Percentiles rank a stretch among this genome's conserved stretches.
These are phyloP conservation scores for Lichenostomus cassidix DNA, from an alignment of 2,113 vertebrate species.

Conservation along the genomic window DNA sequence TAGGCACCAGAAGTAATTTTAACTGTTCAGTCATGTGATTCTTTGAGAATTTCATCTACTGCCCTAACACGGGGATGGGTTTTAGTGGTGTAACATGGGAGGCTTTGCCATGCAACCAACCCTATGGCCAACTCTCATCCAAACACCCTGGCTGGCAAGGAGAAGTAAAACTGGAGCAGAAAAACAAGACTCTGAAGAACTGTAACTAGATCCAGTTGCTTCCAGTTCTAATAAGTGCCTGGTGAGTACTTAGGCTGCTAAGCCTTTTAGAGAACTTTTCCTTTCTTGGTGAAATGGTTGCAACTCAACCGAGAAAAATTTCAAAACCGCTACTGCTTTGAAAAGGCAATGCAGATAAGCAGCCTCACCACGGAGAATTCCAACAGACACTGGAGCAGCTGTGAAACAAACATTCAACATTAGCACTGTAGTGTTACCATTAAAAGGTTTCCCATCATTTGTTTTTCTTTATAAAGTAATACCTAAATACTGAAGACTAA, in stretches of 20 bases:
- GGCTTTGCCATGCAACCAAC: neutral
- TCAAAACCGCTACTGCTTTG: conserved; percentile 52
- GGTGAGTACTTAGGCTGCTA: conserved; percentile 19
- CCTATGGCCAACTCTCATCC: neutral
- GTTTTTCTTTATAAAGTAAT: conserved; percentile 68
- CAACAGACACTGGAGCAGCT: conserved; percentile 63
- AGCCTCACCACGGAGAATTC: conserved; percentile 58
- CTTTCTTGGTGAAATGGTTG: conserved; percentile 55
- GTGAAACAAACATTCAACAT: conserved; percentile 61
- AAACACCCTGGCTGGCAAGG: neutral
- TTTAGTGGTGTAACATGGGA: neutral
- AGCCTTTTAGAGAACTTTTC: conserved; percentile 44
- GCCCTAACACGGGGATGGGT: neutral
- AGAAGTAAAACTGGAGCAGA: conserved; percentile 4
- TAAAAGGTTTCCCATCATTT: conserved; percentile 65
- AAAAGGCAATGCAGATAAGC: conserved; percentile 56
- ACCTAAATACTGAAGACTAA: conserved; percentile 71
- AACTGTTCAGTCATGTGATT: neutral
- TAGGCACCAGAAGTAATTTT: neutral
- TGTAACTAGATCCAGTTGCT: neutral
- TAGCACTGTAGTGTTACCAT: conserved; percentile 46
- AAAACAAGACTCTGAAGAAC: neutral
- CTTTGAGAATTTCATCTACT: neutral
- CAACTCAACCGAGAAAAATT: conserved; percentile 59
- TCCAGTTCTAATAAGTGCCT: neutral